These are phyloP conservation scores for Latrodectus hesperus DNA, from an alignment of 2,888 invertebrate genomes.

Conservation along the genomic window DNA sequence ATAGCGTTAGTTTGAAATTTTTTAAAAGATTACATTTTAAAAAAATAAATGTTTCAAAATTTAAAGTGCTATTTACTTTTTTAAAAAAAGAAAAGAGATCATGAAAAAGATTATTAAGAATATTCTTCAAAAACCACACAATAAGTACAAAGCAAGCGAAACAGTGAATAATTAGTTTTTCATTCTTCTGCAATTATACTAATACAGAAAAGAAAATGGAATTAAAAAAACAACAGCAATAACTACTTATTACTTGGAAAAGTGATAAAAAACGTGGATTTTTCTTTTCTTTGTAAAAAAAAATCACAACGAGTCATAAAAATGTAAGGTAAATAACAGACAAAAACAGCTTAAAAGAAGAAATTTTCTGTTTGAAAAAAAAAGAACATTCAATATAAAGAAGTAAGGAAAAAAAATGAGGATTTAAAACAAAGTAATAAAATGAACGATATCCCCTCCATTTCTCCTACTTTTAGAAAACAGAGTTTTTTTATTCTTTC, in stretches of 20 bases:
- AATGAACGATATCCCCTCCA: neutral
- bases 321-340: slow-evolving; percentile 53
- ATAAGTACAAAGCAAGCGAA: too few species aligned
- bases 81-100: too few species aligned
- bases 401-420: slow-evolving; percentile 1
- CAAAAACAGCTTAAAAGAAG: slow-evolving; percentile 48
- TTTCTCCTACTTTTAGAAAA: neutral
- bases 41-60: too few species aligned
- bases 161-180: neutral
- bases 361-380: neutral
- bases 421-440: slow-evolving; percentile 42
- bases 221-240: neutral
- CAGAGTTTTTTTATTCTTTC: neutral
- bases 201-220: neutral
- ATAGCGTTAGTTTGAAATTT: too few species aligned
- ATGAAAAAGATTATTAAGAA: too few species aligned
- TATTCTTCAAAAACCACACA: too few species aligned
- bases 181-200: neutral
- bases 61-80: too few species aligned
- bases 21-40: too few species aligned
- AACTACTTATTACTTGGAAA: neutral
- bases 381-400: slow-evolving; percentile 11
- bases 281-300: neutral
- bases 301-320: slow-evolving; percentile 4
- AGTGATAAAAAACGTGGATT: slow-evolving; percentile 7